Evolutionary conservation across 1,140 invertebrate genomes (phyloP), one percentile per base, ranked within the genome.

Genomic region (Drosophila nannoptera): DNA sequence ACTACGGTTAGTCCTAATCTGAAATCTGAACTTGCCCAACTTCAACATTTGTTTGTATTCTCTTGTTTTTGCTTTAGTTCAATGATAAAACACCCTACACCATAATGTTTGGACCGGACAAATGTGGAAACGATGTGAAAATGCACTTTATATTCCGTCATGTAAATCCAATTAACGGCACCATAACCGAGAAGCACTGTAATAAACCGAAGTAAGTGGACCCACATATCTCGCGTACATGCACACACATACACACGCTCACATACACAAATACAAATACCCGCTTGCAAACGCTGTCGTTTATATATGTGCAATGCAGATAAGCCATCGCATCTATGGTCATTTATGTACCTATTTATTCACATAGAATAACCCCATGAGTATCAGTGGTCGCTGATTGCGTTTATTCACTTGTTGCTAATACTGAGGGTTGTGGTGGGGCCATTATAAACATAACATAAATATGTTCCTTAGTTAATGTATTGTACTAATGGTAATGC

Each of bases 61-160:
- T 53, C 36, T 22, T 63, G 31, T 40, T 36, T 78, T 40, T 22
- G 16, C 4, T 59, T 46, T 75, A 94, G 69, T 98, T 99, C 89
- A 93, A 97, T 89, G 97, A 99, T 90, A 98, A 98, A 91, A 98
- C 98, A 7, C 96, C 97, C 0, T 99, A 99, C 90, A 96, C 96
- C 2, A 97, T 99, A 80, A 99, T 99, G 98, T 99, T 99, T 92
- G 98, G 98, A 2, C 98, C 98, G 7, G 98, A 99, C 91, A 99
- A 99, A 90, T 99, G 98, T 91, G 98, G 98, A 60, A 96, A 95
- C 86, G 96, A 98, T 90, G 93, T 96, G 78, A 99, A 99, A 93
- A 91, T 99, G 53, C 98, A 99, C 90, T 99, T 99, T 89, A 99
- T 99, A 89, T 98, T 99, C 91, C 93, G 95, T 49, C 97, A 99